A percentile compares a stretch with the other conserved stretches of the same genome.
Conservation (phyloP, 2,113 vertebrate species). For the Gobius niger region DNA sequence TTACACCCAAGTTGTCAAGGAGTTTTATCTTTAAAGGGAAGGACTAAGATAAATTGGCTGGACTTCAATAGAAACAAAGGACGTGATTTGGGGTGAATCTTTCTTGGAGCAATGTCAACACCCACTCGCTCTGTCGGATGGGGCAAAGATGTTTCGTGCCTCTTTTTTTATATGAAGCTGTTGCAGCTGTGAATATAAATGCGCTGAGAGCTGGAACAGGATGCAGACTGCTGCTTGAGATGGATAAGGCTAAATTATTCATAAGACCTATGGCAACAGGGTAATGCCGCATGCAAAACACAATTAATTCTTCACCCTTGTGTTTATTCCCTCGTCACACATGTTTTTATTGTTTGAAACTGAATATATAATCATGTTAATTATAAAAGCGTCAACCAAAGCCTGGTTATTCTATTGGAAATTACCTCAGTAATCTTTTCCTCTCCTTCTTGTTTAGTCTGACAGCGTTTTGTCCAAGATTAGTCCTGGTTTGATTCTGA, state of each 20-base stretch:
- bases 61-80: constrained; percentile 17
- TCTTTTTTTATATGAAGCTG: not conserved
- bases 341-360: not conserved
- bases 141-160: constrained; percentile 5
- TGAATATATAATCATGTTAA: not conserved
- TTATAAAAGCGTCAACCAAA: not conserved
- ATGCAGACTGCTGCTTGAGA: constrained; percentile 41
- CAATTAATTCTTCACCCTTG: not conserved
- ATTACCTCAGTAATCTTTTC: not conserved
- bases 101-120: constrained; percentile 24
- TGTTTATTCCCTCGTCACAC: not conserved
- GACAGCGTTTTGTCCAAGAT: too few relatives aligned
- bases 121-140: not conserved
- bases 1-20: not conserved
- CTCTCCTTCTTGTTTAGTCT: too few relatives aligned
- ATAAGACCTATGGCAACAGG: constrained; percentile 41
- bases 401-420: not conserved
- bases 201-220: constrained; percentile 28
- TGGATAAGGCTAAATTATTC: constrained; percentile 56
- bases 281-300: constrained; percentile 34
- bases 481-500: not conserved
- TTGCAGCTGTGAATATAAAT: constrained; percentile 32
- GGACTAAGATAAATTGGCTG: not conserved
- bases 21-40: constrained; percentile 7
- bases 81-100: not conserved